Percentiles rank a stretch among this genome's conserved stretches.
Conservation (phyloP, 2,888 invertebrate species). For the Craniophora ligustri region DNA sequence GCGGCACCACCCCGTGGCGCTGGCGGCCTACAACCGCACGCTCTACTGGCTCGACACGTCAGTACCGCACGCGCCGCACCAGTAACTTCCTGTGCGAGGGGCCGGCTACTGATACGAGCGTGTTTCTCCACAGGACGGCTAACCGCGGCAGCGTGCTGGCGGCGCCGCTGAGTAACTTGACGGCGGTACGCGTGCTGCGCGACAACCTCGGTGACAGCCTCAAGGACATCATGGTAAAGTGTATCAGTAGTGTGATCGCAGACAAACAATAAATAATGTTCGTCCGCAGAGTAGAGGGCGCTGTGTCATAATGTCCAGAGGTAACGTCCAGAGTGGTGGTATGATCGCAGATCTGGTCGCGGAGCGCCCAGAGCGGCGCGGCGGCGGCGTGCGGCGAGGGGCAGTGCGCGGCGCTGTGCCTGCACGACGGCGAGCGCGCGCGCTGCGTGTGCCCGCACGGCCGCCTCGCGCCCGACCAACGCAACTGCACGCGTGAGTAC, state of each 20-base stretch:
- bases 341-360: conserved; percentile 47
- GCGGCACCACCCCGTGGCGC: conserved; percentile 89
- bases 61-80: conserved; percentile 91
- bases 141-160: conserved; percentile 90
- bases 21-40: conserved; percentile 89
- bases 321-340: no score
- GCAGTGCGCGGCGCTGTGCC: conserved; percentile 93
- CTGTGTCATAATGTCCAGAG: no score
- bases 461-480: conserved; percentile 90
- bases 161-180: conserved; percentile 89
- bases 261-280: no score
- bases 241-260: no score
- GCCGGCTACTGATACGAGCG: no score
- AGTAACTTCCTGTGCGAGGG: conserved; percentile 82
- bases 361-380: conserved; percentile 80
- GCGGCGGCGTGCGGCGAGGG: conserved; percentile 38
- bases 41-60: conserved; percentile 95
- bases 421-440: conserved; percentile 90
- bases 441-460: conserved; percentile 96
- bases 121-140: conserved; percentile 61
- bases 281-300: no score
- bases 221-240: conserved; percentile 88
- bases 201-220: conserved; percentile 90
- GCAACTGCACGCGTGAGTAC: conserved; percentile 89
- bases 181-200: conserved; percentile 86